Base-by-base conservation (phyloP, 2,888 invertebrate species). In the Cephalotes varians region DNA sequence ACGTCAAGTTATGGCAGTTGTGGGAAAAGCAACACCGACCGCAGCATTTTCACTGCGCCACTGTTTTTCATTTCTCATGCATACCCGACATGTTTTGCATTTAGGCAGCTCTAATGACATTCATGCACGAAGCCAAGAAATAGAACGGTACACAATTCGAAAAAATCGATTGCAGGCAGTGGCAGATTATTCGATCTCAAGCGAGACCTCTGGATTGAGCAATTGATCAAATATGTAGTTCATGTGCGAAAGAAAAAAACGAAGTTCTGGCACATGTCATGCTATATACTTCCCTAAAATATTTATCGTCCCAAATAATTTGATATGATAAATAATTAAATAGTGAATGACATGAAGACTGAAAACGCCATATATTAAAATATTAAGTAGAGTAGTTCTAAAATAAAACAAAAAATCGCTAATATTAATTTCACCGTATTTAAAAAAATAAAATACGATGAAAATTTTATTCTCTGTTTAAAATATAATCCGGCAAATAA, bases 91-190 rank as follows among this genome's bases (percentile, higher is more conserved):
- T 79, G 69, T 58, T 79, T 79, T 79, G 56, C 77, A 77, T 77
- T 77, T 56, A 56, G 69, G 44, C 31, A 34, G 25, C 31, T 69
- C 56, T 79, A 79, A 79, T 79, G 77, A 79, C 71, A 79, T 56
- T 69, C 77, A 21, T 69, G 69, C 77, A 79, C 77, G 77, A 79
- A 79, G 56, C 56, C 25, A 44, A 67, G 56, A 79, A 79, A 69
- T 69, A 25, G 77, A 47, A 65, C 76, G 9, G 65, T 40, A 40
- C 56, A 44, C 31, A 44, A 77, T 18, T 15, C 31, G 31, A 44
- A 56, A 77, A 69, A 69, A 79, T 79, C 69, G 69, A 79, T 79
- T 12, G 12, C 21, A 25, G 7, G 44, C 7, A 37, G 54, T 12
- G 15, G 54, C 31, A 12, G 5, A 69, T 31, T 69, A 21, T 47